Conservation (phyloP, 92 coral and sea anemone genomes). For the Blastomussa wellsi region DNA sequence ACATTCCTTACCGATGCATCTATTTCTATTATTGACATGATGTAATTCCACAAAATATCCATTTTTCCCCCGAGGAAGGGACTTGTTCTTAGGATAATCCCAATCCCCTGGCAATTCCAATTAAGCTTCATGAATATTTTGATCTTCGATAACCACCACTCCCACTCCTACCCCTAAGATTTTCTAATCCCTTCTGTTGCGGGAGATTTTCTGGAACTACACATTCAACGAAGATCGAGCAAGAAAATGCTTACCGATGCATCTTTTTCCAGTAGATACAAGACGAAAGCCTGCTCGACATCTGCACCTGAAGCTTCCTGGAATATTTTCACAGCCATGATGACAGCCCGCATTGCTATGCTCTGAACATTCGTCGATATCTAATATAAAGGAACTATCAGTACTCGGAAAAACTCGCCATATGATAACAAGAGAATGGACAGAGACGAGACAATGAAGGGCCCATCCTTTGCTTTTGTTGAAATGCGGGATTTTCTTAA, state of each 20-base stretch:
- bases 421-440: background rate
- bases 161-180: too few species aligned
- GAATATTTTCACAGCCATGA: constrained; percentile 79
- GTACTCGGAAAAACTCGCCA: background rate
- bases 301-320: constrained; percentile 86
- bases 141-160: too few species aligned
- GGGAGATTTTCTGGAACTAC: too few species aligned
- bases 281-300: constrained; percentile 76
- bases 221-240: too few species aligned
- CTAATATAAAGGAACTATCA: constrained; percentile 37
- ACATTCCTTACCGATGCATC: constrained; percentile 62
- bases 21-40: constrained; percentile 54
- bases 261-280: constrained; percentile 55
- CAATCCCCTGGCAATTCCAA: too few species aligned
- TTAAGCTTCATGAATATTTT: too few species aligned
- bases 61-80: too few species aligned
- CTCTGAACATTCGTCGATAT: constrained; percentile 80
- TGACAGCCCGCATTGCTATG: constrained; percentile 76
- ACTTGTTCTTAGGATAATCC: too few species aligned
- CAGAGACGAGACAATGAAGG: background rate
- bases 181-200: too few species aligned
- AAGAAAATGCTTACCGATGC: constrained; percentile 61
- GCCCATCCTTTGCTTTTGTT: too few species aligned
- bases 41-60: too few species aligned
- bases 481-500: too few species aligned